Evolutionary conservation across 1,140 invertebrate genomes (phyloP).

Genomic region (Monochamus saltuarius): DNA sequence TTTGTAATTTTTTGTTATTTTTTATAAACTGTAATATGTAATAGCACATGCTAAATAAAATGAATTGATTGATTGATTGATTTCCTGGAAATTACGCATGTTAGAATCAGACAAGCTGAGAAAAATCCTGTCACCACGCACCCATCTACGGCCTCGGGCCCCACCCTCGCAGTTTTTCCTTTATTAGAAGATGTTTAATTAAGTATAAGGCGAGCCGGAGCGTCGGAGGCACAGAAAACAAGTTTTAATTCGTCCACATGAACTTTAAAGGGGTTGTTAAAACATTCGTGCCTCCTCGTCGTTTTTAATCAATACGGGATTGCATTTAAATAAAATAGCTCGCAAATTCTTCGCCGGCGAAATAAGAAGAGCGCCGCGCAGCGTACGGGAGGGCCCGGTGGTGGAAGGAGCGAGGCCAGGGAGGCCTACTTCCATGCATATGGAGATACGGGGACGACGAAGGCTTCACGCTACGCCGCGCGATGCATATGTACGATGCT

Average conservation of each 20-base stretch:
- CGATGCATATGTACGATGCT: neutral
- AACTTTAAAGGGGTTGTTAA: slow-evolving; percentile 43
- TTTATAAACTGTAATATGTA: no score
- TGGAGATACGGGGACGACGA: slow-evolving; percentile 2
- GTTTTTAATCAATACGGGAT: slow-evolving; percentile 47
- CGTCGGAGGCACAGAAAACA: slow-evolving; percentile 33
- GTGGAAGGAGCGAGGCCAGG: neutral
- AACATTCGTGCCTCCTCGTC: slow-evolving; percentile 42
- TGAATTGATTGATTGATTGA: no score
- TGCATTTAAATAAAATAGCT: slow-evolving; percentile 47
- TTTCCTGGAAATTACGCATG: no score
- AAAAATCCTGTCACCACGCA: no score
- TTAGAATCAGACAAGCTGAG: no score
- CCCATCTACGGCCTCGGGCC: no score
- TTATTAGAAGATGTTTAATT: slow-evolving; percentile 35
- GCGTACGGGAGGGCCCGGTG: neutral
- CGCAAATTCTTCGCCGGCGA: slow-evolving; percentile 35
- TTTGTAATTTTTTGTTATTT: no score
- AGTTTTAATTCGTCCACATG: slow-evolving; percentile 42
- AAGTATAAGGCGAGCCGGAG: slow-evolving; percentile 32
- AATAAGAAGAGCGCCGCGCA: slow-evolving; percentile 31
- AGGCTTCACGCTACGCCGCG: slow-evolving; percentile 8
- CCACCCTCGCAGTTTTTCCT: slow-evolving; percentile 18
- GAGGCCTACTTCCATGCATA: slow-evolving; percentile 4
- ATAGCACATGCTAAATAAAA: no score